Evolutionary conservation across 2,113 vertebrate species (phyloP).

Genomic region (Oceanodroma tethys): DNA sequence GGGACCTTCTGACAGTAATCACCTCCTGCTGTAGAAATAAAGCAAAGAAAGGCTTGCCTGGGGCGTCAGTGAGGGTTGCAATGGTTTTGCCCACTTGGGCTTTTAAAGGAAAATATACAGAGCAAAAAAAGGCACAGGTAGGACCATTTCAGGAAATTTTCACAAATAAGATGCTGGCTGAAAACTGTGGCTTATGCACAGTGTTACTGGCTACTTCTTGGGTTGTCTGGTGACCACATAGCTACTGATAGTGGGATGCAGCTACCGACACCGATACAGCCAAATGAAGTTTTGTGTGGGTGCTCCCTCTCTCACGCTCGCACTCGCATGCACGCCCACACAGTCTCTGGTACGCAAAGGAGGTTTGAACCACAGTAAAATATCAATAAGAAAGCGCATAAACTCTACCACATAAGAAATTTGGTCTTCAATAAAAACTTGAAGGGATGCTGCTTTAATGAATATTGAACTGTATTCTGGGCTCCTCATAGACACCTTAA

Average conservation of each 20-base stretch:
- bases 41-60: not conserved
- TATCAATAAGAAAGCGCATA: not conserved
- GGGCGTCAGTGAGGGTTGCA: not conserved
- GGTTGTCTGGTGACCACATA: too few relatives aligned
- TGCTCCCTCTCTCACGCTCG: not conserved
- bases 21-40: not conserved
- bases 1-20: not conserved
- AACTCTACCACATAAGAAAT: not conserved
- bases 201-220: not conserved
- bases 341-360: accelerated
- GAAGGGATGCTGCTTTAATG: not conserved
- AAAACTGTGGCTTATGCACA: not conserved
- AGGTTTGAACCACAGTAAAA: not conserved
- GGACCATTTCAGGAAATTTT: not conserved
- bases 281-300: not conserved
- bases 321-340: accelerated
- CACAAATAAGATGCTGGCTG: not conserved
- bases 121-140: not conserved
- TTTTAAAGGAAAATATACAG: not conserved
- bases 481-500: not conserved
- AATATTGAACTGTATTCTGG: not conserved
- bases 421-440: not conserved
- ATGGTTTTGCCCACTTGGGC: not conserved
- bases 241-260: not conserved
- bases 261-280: accelerated